Conservation (phyloP, 92 coral and sea anemone species). For the Diadumene lineata region DNA sequence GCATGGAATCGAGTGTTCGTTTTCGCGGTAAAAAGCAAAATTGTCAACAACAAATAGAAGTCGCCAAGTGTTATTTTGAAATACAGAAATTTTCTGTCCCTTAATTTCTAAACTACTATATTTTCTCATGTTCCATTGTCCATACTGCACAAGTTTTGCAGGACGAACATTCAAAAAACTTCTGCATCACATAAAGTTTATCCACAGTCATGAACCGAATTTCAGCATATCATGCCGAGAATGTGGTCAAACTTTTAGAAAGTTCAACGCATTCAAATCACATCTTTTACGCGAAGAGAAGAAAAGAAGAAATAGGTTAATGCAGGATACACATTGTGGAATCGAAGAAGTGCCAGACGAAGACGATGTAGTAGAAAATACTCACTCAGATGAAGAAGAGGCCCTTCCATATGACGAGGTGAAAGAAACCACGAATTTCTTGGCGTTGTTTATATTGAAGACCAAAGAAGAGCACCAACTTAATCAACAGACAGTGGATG, state of each 20-base stretch:
- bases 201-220: constrained; percentile 60
- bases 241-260: constrained; percentile 45
- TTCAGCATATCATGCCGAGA: constrained; percentile 50
- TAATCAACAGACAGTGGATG: constrained; percentile 39
- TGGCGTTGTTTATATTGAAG: constrained; percentile 65
- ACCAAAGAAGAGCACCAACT: constrained; percentile 65
- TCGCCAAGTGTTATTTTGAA: no score
- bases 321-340: constrained; percentile 8
- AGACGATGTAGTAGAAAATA: constrained; percentile 6
- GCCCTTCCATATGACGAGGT: no score
- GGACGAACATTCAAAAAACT: constrained; percentile 36
- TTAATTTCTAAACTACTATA: no score
- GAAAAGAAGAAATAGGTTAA: constrained; percentile 3
- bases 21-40: no score
- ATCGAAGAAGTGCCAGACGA: background rate
- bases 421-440: constrained; percentile 41
- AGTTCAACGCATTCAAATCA: constrained; percentile 59
- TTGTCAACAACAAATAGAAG: no score
- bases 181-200: constrained; percentile 39
- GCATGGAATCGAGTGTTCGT: no score
- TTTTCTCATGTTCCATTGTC: constrained; percentile 44
- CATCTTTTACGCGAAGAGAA: constrained; percentile 53
- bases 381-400: constrained; percentile 23
- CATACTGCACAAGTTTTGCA: constrained; percentile 33
- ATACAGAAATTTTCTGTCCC: no score